Base-by-base conservation (phyloP, 2,797 vertebrate genomes). In the Chelonia mydas region DNA sequence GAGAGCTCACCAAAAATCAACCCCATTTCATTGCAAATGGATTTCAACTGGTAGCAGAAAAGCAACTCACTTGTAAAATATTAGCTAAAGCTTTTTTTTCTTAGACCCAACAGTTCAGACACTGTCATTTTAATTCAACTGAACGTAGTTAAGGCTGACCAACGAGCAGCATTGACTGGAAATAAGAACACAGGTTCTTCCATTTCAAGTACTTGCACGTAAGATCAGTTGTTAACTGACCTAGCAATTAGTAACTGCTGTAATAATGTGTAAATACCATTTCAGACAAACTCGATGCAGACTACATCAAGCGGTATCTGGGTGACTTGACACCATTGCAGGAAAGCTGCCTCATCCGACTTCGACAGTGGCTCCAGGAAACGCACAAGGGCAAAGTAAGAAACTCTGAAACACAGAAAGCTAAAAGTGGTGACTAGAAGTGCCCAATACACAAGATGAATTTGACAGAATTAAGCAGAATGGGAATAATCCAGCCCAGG, bases 281-380 rank as follows among this genome's bases (percentile, higher is more conserved):
- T 98, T 27, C 92, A 99, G 99, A 99, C 96, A 99, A 99, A 91
- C 93, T 99, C 25, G 99, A 99, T 1, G 99, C 99, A 6, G 99
- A 99, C 97, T 99, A 99, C 97, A 99, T 99, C 97, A 99, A 99
- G 96, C 98, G 99, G 37, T 99, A 99, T 96, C 98, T 99, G 94
- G 99, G 99, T 1, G 99, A 99, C 98, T 97, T 99, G 97, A 99
- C 99, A 2, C 99, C 99, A 0, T 98, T 99, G 93, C 99, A 99
- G 97, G 99, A 99, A 97, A 99, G 99, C 98, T 99, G 99, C 97
- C 98, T 99, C 81, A 99, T 99, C 97, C 98, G 99, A 25, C 99
- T 99, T 81, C 99, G 99, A 45, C 98, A 99, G 96, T 99, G 99
- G 99, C 99, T 99, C 21, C 99, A 99, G 98, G 99, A 99, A 93